Conservation (phyloP, 2,113 vertebrate genomes). For the Manacus vitellinus region DNA sequence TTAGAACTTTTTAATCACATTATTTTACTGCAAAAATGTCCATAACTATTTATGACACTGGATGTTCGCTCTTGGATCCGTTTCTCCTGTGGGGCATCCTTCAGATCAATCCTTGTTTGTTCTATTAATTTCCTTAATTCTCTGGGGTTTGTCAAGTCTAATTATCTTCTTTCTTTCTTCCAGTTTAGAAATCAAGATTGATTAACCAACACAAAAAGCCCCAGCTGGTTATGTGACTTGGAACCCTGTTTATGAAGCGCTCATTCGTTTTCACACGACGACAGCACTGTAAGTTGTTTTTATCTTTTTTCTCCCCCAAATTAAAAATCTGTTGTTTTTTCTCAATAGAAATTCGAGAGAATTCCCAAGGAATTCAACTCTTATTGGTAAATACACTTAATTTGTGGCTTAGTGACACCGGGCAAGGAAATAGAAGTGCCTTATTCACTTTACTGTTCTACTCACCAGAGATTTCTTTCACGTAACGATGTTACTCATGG, state of each 20-base stretch:
- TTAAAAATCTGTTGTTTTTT: neutral
- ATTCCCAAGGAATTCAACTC: neutral
- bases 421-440: neutral
- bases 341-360: neutral
- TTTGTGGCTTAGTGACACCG: neutral
- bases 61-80: conserved; percentile 2
- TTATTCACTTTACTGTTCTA: neutral
- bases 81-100: conserved; percentile 20
- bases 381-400: neutral
- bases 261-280: neutral
- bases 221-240: conserved; percentile 48
- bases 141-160: conserved; percentile 32
- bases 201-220: conserved; percentile 10
- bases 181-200: conserved; percentile 54
- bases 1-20: neutral
- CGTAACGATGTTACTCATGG: neutral
- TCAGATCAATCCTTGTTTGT: conserved; percentile 21
- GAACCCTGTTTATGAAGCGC: conserved; percentile 15
- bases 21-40: neutral
- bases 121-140: conserved; percentile 49
- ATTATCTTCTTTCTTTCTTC: conserved; percentile 34
- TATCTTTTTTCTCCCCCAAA: neutral
- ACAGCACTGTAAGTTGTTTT: conserved; percentile 36
- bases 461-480: neutral
- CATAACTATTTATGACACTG: neutral